Conservation (phyloP, 2,797 vertebrate species). For the Gila robusta region DNA sequence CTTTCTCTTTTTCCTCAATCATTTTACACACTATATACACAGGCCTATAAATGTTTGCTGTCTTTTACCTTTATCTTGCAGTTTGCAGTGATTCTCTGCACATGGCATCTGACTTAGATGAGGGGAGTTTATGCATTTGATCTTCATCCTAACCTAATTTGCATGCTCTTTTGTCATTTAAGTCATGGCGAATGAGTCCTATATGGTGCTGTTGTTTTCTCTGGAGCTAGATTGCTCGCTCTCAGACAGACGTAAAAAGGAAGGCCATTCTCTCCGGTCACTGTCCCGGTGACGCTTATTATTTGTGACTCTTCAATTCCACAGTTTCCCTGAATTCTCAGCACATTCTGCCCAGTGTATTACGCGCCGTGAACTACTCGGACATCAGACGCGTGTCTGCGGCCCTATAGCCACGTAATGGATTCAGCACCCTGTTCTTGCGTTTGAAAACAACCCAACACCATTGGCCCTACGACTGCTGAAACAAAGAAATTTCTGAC, state of each 20-base stretch:
- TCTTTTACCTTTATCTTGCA: neutral
- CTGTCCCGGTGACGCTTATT: slow-evolving; percentile 75
- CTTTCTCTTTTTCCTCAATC: neutral
- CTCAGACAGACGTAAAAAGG: slow-evolving; percentile 26
- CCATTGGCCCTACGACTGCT: slow-evolving; percentile 42
- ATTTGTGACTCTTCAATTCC: slow-evolving; percentile 84
- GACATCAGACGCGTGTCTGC: slow-evolving; percentile 73
- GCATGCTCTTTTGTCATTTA: slow-evolving; percentile 24
- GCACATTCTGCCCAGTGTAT: slow-evolving; percentile 77
- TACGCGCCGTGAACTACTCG: slow-evolving; percentile 73
- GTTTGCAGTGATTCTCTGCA: neutral
- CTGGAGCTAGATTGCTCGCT: neutral
- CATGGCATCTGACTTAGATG: neutral
- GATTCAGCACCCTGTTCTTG: slow-evolving; percentile 65
- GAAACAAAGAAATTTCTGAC: slow-evolving; percentile 36
- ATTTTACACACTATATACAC: neutral
- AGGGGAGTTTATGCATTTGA: neutral
- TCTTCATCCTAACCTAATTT: slow-evolving; percentile 10
- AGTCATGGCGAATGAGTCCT: neutral
- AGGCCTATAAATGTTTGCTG: neutral
- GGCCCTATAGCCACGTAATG: slow-evolving; percentile 71
- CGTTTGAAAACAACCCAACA: slow-evolving; percentile 59
- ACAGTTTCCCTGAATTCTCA: slow-evolving; percentile 81
- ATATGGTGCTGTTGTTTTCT: slow-evolving; percentile 13
- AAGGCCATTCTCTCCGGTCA: slow-evolving; percentile 55